Conservation (phyloP, 2,888 invertebrate species). For the Lasius platythorax region DNA sequence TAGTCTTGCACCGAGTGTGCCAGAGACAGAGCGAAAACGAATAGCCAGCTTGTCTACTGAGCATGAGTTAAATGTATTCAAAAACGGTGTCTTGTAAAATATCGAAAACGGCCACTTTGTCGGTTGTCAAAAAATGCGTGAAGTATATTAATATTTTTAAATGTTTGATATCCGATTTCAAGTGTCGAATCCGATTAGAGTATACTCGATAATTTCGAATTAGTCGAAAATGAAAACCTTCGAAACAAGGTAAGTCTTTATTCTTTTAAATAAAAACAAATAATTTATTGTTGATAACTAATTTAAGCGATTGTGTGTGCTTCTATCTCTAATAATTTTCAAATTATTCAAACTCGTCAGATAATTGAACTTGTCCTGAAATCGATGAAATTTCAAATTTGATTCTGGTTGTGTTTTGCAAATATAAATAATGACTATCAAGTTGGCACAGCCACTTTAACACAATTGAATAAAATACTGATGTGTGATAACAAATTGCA, state of each 20-base stretch:
- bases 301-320: not conserved
- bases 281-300: not conserved
- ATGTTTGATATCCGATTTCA: not conserved
- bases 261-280: not conserved
- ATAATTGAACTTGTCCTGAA: not conserved
- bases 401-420: not conserved
- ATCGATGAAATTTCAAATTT: slow-evolving; percentile 4
- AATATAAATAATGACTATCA: not conserved
- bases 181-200: not conserved
- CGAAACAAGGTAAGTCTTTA: not conserved
- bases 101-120: not conserved
- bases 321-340: not conserved
- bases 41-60: slow-evolving; percentile 33
- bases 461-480: not conserved
- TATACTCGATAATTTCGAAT: not conserved
- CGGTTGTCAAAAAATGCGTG: slow-evolving; percentile 10
- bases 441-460: no score
- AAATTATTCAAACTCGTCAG: not conserved
- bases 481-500: not conserved
- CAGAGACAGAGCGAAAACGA: slow-evolving; percentile 27
- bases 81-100: slow-evolving; percentile 22
- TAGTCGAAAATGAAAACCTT: not conserved
- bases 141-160: not conserved
- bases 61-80: slow-evolving; percentile 38
- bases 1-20: not conserved